Evolutionary conservation across 2,797 vertebrate species (phyloP).

Genomic region (Holocentrus rufus): DNA sequence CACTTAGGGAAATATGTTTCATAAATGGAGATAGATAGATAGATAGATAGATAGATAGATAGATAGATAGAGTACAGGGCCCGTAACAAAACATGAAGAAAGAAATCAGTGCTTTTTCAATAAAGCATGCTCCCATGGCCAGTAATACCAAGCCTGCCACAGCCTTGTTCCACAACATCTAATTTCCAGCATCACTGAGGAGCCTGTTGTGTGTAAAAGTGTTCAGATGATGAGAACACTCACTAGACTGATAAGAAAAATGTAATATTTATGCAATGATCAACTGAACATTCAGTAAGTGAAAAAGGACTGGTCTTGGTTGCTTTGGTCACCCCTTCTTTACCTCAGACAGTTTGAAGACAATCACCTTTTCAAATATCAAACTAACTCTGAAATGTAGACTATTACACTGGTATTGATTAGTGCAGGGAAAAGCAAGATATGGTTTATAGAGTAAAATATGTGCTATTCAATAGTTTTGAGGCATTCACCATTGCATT

Average conservation of each 20-base stretch:
- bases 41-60: no score
- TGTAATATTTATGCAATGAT: neutral
- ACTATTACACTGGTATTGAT: no score
- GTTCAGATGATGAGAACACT: neutral
- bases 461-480: conserved; percentile 36
- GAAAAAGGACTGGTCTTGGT: neutral
- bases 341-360: neutral
- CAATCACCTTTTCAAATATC: no score
- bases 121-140: neutral
- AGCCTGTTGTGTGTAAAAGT: neutral
- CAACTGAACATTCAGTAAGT: neutral
- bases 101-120: neutral
- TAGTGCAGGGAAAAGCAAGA: no score
- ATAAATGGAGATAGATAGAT: no score
- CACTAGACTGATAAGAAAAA: neutral
- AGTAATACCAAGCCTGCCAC: neutral
- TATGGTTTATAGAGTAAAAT: conserved; percentile 29
- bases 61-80: neutral
- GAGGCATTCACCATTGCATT: conserved; percentile 61
- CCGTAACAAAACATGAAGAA: neutral
- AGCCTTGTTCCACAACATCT: neutral
- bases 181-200: neutral
- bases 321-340: neutral
- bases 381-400: no score
- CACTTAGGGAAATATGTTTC: no score